Conservation (phyloP, 2,888 invertebrate species). For the Acronicta psi region DNA sequence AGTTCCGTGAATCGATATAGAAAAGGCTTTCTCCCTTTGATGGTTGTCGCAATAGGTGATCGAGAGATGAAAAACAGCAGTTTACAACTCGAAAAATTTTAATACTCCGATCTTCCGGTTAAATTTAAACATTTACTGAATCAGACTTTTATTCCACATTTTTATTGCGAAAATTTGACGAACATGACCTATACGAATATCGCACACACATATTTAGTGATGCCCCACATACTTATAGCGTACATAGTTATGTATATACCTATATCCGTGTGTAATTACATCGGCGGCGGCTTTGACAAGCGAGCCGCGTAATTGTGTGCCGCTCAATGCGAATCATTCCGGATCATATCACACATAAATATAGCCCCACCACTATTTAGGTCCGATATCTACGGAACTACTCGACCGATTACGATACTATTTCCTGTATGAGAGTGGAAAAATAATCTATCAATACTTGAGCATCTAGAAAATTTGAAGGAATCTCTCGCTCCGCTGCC, state of each 20-base stretch:
- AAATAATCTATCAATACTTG: constrained; percentile 14
- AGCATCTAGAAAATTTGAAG: constrained; percentile 1
- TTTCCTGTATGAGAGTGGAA: constrained; percentile 28
- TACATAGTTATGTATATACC: constrained; percentile 36
- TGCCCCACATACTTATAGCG: constrained; percentile 9
- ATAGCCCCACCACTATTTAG: constrained; percentile 24
- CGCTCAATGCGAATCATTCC: constrained; percentile 48
- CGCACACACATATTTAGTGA: not conserved
- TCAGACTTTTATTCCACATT: no score
- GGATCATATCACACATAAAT: constrained; percentile 41
- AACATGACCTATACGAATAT: not conserved
- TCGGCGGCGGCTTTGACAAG: constrained; percentile 50
- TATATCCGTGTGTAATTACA: constrained; percentile 47
- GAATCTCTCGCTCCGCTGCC: constrained; percentile 30
- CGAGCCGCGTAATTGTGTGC: constrained; percentile 51
- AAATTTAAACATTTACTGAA: no score
- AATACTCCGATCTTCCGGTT: no score
- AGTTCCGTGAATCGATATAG: no score
- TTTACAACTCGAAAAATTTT: no score
- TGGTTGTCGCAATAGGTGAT: no score
- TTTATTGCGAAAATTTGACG: no score
- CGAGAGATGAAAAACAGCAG: no score
- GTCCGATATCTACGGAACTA: constrained; percentile 15
- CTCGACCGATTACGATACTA: constrained; percentile 24
- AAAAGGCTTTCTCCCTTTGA: no score